phyloP scores from a whole-genome alignment of 2,797 vertebrate genomes.

The Aldrovandia affinis region DNA sequence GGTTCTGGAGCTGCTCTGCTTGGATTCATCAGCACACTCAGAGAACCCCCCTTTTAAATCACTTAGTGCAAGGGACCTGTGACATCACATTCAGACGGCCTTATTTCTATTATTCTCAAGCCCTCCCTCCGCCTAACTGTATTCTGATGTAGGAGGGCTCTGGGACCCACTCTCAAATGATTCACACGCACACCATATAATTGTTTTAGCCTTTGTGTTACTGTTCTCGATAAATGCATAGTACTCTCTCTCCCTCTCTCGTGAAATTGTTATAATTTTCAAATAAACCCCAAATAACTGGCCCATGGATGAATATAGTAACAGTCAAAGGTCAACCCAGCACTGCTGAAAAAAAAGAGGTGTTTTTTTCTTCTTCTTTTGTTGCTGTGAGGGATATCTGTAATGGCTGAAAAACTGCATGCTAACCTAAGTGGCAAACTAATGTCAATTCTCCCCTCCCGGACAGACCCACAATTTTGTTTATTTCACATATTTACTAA shows the following conservation, averaged over 20 bases:
- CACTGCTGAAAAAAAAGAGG: neutral
- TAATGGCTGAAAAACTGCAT: neutral
- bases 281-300: neutral
- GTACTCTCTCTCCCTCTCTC: slow-evolving; percentile 28
- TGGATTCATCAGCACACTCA: slow-evolving; percentile 40
- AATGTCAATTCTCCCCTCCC: too few species aligned
- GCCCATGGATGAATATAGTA: neutral
- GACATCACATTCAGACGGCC: slow-evolving; percentile 48
- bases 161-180: neutral
- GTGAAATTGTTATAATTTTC: neutral
- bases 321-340: too few species aligned
- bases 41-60: slow-evolving; percentile 54
- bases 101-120: neutral
- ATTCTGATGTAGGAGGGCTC: neutral
- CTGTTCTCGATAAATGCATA: neutral
- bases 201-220: neutral
- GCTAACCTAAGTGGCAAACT: too few species aligned
- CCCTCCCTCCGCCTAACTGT: neutral
- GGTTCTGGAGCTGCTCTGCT: slow-evolving; percentile 26
- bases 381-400: neutral
- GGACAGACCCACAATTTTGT: too few species aligned
- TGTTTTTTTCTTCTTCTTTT: neutral
- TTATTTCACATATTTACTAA: too few species aligned
- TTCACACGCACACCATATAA: neutral
- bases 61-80: slow-evolving; percentile 55